phyloP scores from a whole-genome alignment of 2,888 invertebrate species.

The Lamellibrachia satsuma region DNA sequence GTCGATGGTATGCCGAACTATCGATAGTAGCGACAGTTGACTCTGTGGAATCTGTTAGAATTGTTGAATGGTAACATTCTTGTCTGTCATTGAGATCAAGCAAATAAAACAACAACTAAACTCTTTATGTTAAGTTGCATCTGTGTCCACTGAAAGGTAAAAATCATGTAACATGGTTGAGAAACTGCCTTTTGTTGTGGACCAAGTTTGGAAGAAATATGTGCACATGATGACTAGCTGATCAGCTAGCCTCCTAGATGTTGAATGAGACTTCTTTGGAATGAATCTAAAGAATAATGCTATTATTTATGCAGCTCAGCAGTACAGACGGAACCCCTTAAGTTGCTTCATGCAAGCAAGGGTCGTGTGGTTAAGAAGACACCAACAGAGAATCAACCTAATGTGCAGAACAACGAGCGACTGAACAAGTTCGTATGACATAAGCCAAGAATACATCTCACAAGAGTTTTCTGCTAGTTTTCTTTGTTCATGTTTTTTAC shows the following conservation, averaged over 20 bases:
- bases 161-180: not conserved
- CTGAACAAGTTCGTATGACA: not conserved
- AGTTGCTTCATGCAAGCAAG: not conserved
- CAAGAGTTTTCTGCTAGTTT: not conserved
- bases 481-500: not conserved
- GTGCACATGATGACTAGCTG: no score
- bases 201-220: not conserved
- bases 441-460: not conserved
- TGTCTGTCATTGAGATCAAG: not conserved
- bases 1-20: no score
- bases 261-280: no score
- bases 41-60: not conserved
- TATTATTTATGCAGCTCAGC: not conserved
- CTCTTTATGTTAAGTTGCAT: not conserved
- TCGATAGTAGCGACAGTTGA: no score
- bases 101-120: not conserved
- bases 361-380: slow-evolving; percentile 1
- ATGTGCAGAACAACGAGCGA: not conserved
- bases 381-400: not conserved
- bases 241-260: no score
- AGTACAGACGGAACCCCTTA: not conserved
- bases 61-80: not conserved
- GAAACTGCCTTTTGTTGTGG: not conserved
- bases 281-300: not conserved
- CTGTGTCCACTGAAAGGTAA: not conserved